A percentile compares a stretch with the other conserved stretches of the same genome.
These are phyloP conservation scores for Drosophila teissieri DNA, from an alignment of 1,140 invertebrate genomes.

Conservation along the genomic window DNA sequence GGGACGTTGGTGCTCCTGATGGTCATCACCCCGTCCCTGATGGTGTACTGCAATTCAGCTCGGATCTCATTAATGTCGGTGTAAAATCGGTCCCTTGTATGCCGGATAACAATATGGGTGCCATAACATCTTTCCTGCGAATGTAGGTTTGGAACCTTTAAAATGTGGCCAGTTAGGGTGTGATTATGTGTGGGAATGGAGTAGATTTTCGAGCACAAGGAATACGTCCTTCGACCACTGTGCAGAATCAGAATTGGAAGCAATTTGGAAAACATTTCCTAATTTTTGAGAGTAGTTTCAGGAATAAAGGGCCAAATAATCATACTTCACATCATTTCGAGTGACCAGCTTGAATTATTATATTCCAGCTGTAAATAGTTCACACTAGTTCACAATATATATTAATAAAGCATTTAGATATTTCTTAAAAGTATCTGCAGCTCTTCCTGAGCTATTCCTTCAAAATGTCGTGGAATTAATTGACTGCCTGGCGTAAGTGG, in stretches of 20 bases:
- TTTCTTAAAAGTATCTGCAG: no score
- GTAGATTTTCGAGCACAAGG: background rate
- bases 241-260: background rate
- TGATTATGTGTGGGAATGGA: background rate
- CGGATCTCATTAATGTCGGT: background rate
- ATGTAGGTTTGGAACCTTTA: background rate
- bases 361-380: background rate
- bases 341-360: slow-evolving; percentile 6
- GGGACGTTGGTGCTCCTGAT: slow-evolving; percentile 14
- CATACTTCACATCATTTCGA: slow-evolving; percentile 3
- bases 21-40: slow-evolving; percentile 2
- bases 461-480: no score
- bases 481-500: no score
- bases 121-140: background rate
- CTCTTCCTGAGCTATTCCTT: no score
- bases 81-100: background rate
- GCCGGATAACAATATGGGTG: background rate
- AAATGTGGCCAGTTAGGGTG: background rate
- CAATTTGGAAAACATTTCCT: slow-evolving; percentile 12
- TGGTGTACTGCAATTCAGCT: background rate
- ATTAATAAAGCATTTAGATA: no score
- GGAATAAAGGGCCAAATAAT: background rate
- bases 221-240: background rate
- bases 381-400: background rate
- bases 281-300: slow-evolving; percentile 9